A percentile compares a stretch with the other conserved stretches of the same genome.
These are phyloP conservation scores for Megamerina dolium DNA, from an alignment of 2,888 invertebrate genomes.

Conservation along the genomic window DNA sequence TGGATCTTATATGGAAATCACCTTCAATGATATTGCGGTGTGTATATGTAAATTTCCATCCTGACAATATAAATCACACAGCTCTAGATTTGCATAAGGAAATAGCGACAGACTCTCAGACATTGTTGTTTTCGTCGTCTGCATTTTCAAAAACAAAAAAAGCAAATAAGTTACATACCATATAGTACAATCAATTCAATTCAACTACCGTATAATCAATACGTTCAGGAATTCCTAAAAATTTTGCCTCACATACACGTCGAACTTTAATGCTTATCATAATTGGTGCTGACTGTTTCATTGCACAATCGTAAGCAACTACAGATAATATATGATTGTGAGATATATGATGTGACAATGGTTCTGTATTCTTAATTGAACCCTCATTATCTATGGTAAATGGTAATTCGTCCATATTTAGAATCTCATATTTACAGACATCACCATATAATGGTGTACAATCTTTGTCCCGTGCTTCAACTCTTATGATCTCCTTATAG, in stretches of 20 bases:
- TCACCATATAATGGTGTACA: constrained; percentile 91
- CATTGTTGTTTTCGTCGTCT: constrained; percentile 26
- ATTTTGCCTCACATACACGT: constrained; percentile 70
- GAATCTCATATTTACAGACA: constrained; percentile 95
- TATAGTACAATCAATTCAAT: not conserved
- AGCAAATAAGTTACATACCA: not conserved
- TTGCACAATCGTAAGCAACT: constrained; percentile 95
- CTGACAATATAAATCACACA: constrained; percentile 50
- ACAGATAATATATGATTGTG: constrained; percentile 96
- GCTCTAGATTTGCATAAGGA: constrained; percentile 46
- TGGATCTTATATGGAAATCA: too few relatives aligned
- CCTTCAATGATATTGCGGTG: constrained; percentile 45
- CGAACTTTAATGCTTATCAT: constrained; percentile 95
- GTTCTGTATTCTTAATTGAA: constrained; percentile 88
- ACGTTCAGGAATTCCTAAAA: constrained; percentile 60
- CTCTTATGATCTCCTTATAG: constrained; percentile 83
- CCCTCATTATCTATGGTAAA: constrained; percentile 91
- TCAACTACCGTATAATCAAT: constrained; percentile 46
- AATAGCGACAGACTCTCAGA: constrained; percentile 45
- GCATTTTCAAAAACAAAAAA: not conserved
- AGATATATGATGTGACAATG: constrained; percentile 83
- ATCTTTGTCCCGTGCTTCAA: constrained; percentile 89
- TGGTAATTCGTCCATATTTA: constrained; percentile 83
- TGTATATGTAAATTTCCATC: constrained; percentile 42
- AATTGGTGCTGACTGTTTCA: constrained; percentile 87